phyloP scores from a whole-genome alignment of 2,888 invertebrate genomes.

The Pomacea canaliculata region DNA sequence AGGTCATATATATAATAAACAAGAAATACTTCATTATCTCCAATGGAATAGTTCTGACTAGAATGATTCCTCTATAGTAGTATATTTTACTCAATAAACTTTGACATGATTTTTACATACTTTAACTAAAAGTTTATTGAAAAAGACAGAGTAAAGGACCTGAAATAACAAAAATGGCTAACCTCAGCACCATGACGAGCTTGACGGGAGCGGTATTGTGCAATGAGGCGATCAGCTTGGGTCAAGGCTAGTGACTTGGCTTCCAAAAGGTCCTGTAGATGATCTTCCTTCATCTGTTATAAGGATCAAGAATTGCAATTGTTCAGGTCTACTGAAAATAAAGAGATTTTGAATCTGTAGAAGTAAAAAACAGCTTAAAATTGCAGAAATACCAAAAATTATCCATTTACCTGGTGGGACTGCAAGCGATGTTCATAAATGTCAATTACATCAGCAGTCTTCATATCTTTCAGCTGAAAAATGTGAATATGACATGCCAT shows the following conservation, averaged over 20 bases:
- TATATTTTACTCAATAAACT: too few relatives aligned
- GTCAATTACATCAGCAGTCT: slow-evolving; percentile 61
- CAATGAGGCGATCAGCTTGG: slow-evolving; percentile 68
- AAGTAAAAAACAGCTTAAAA: not conserved
- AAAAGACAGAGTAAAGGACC: too few relatives aligned
- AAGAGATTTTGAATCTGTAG: not conserved
- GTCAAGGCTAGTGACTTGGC: slow-evolving; percentile 67
- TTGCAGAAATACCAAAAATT: not conserved
- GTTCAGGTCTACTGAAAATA: not conserved
- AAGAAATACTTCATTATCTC: too few relatives aligned
- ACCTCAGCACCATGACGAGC: slow-evolving; percentile 66
- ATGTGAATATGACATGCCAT: not conserved
- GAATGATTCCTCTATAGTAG: too few relatives aligned
- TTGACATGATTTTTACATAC: too few relatives aligned
- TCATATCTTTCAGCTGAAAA: slow-evolving; percentile 61
- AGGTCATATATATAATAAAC: not conserved
- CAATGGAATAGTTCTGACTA: too few relatives aligned
- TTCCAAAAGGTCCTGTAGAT: slow-evolving; percentile 67
- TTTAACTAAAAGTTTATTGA: too few relatives aligned
- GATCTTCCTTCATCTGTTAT: slow-evolving; percentile 64
- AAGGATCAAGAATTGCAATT: not conserved
- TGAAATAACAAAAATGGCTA: not conserved
- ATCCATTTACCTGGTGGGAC: slow-evolving; percentile 56
- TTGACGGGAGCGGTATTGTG: slow-evolving; percentile 61
- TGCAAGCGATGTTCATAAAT: slow-evolving; percentile 67